phyloP scores from a whole-genome alignment of 2,113 vertebrate genomes.

The Cavia porcellus region DNA sequence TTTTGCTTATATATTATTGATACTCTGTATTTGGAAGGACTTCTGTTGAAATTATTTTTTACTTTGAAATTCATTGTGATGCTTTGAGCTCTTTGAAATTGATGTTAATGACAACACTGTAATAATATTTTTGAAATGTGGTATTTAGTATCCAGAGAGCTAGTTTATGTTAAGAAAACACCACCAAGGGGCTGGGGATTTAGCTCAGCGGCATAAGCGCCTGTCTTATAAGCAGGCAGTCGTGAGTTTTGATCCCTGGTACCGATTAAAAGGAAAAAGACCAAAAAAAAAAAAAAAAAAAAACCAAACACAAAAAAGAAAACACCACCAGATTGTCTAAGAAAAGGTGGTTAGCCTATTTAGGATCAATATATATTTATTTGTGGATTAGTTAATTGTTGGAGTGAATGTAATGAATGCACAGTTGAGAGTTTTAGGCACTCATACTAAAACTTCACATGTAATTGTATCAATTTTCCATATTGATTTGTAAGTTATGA shows the following conservation, averaged over 20 bases:
- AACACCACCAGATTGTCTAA: slow-evolving; percentile 54
- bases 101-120: slow-evolving; percentile 63
- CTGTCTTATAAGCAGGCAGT: too few species aligned
- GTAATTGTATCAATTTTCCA: slow-evolving; percentile 55
- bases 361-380: slow-evolving; percentile 62
- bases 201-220: too few species aligned
- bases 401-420: slow-evolving; percentile 61
- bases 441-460: slow-evolving; percentile 53
- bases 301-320: neutral
- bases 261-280: too few species aligned
- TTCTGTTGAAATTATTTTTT: slow-evolving; percentile 58
- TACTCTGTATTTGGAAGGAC: slow-evolving; percentile 49
- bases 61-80: slow-evolving; percentile 55
- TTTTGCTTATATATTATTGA: slow-evolving; percentile 45
- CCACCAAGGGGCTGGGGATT: neutral
- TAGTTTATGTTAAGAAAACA: slow-evolving; percentile 70
- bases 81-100: slow-evolving; percentile 66
- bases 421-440: slow-evolving; percentile 60
- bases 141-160: slow-evolving; percentile 53
- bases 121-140: slow-evolving; percentile 71
- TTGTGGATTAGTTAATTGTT: slow-evolving; percentile 69
- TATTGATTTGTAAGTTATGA: slow-evolving; percentile 58
- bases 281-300: too few species aligned
- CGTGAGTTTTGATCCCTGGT: too few species aligned
- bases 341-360: slow-evolving; percentile 67